phyloP scores from a whole-genome alignment of 2,888 invertebrate genomes.

The Apantesis nais region DNA sequence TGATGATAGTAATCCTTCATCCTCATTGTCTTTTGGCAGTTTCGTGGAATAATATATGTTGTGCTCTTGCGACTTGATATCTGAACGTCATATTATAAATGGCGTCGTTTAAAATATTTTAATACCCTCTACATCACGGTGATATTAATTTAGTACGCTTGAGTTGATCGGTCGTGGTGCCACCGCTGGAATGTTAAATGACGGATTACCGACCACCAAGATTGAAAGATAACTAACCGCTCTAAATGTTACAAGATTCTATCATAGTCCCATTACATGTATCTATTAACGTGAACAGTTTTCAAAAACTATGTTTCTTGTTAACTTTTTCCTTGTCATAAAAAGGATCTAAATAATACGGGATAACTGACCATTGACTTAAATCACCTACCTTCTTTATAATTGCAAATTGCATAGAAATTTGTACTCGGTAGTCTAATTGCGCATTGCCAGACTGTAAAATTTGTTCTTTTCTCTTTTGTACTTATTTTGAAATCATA shows the following conservation, averaged over 20 bases:
- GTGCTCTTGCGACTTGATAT: constrained; percentile 80
- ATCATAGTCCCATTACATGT: constrained; percentile 53
- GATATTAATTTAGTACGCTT: constrained; percentile 84
- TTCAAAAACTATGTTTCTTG: not conserved
- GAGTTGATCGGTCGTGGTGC: constrained; percentile 79
- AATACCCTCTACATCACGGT: constrained; percentile 83
- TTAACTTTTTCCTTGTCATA: not conserved
- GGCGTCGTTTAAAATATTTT: constrained; percentile 85
- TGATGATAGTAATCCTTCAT: constrained; percentile 85
- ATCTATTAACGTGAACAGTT: constrained; percentile 30
- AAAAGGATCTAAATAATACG: not conserved
- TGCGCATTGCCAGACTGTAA: too few species aligned
- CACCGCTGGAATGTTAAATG: constrained; percentile 84
- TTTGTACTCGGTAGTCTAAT: not conserved
- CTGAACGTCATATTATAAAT: constrained; percentile 84
- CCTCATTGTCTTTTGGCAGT: constrained; percentile 86
- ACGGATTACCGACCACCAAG: constrained; percentile 81
- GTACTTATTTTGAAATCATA: not conserved
- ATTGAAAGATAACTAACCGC: constrained; percentile 77
- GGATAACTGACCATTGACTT: too few species aligned
- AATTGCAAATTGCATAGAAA: too few species aligned
- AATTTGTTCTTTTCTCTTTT: too few species aligned
- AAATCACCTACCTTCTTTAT: too few species aligned
- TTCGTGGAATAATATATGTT: constrained; percentile 84
- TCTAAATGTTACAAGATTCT: constrained; percentile 71